Conservation (phyloP, 2,113 vertebrate species). For the Tinamus guttatus region DNA sequence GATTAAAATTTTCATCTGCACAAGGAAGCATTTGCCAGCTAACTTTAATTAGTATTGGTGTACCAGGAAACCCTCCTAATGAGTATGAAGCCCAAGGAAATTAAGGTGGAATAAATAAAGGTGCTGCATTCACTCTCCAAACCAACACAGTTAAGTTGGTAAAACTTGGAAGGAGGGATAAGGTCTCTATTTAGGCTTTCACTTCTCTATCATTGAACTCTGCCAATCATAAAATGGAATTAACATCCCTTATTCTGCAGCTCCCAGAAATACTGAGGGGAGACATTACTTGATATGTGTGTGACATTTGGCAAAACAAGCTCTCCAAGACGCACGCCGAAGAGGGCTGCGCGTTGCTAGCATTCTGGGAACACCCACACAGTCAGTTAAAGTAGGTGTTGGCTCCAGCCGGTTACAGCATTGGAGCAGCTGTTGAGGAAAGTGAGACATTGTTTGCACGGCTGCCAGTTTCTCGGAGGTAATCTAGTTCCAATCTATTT, state of each 20-base stretch:
- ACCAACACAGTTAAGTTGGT: not conserved
- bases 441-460: not conserved
- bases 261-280: not conserved
- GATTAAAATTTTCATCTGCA: constrained; percentile 45
- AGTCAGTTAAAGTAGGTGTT: not conserved
- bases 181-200: not conserved
- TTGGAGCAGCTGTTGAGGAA: not conserved
- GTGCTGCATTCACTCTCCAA: not conserved
- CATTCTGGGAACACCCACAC: not conserved
- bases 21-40: constrained; percentile 48
- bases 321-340: not conserved
- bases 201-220: not conserved
- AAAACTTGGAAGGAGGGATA: not conserved
- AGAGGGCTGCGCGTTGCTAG: not conserved
- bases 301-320: not conserved
- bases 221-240: not conserved
- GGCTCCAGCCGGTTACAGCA: not conserved
- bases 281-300: not conserved
- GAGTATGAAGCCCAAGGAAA: constrained; percentile 28
- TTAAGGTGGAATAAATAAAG: not conserved
- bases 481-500: not conserved
- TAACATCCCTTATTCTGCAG: not conserved
- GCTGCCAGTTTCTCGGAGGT: not conserved
- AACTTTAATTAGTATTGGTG: constrained; percentile 17
- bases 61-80: constrained; percentile 47